A percentile compares a stretch with the other conserved stretches of the same genome.
phyloP scores from a whole-genome alignment of 2,113 vertebrate species.

The Aspiorhynchus laticeps region DNA sequence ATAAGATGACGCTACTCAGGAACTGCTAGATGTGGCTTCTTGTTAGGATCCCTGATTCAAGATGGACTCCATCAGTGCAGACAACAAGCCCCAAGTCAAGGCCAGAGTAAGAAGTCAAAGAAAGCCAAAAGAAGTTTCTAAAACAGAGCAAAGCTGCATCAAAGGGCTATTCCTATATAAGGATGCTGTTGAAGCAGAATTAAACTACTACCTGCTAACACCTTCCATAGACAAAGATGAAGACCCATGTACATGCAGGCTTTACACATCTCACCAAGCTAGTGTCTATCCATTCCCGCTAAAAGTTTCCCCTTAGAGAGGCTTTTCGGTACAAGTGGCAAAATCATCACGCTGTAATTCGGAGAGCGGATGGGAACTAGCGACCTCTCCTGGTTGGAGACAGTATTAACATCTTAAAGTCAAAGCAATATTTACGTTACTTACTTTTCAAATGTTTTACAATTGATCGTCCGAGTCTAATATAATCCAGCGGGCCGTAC shows the following conservation, averaged over 20 bases:
- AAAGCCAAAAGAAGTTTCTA: constrained; percentile 45
- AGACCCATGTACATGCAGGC: constrained; percentile 37
- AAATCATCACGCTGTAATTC: no score
- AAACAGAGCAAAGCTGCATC: constrained; percentile 34
- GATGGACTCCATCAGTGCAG: constrained; percentile 51
- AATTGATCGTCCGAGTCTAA: no score
- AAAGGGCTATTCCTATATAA: constrained; percentile 36
- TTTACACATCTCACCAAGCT: constrained; percentile 40
- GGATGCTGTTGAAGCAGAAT: constrained; percentile 39
- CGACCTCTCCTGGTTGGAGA: no score
- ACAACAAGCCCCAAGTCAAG: constrained; percentile 32
- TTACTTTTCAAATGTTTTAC: no score
- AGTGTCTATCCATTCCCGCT: constrained; percentile 35
- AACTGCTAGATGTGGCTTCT: background rate
- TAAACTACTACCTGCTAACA: constrained; percentile 27
- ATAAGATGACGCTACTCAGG: background rate
- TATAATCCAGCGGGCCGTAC: no score
- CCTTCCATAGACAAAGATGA: constrained; percentile 42
- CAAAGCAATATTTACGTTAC: no score
- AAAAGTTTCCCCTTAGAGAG: constrained; percentile 30
- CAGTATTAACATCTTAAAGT: no score
- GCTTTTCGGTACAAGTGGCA: no score
- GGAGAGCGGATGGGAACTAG: no score
- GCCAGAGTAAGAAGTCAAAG: constrained; percentile 14
- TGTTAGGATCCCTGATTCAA: constrained; percentile 37